These are phyloP conservation scores for Eurosta solidaginis DNA, from an alignment of 1,140 invertebrate species.

Conservation along the genomic window DNA sequence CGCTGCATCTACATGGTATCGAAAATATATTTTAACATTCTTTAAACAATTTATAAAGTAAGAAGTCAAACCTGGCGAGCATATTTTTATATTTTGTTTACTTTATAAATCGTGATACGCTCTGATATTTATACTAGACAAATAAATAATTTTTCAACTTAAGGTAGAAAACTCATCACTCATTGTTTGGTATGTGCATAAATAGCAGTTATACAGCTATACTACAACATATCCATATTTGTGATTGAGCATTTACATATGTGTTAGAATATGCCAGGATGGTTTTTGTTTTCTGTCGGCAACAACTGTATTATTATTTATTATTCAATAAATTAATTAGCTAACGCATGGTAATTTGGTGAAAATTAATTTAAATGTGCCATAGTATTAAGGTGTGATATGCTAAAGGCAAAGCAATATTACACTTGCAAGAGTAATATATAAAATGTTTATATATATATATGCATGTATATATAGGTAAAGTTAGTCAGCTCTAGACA, in stretches of 20 bases:
- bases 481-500: too few species aligned
- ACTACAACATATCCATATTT: not conserved
- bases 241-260: not conserved
- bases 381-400: not conserved
- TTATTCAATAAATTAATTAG: constrained; percentile 28
- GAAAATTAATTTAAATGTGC: constrained; percentile 23
- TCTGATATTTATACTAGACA: too few species aligned
- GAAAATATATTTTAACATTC: too few species aligned
- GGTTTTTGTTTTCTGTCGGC: not conserved
- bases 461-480: not conserved
- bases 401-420: too few species aligned
- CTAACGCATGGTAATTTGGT: not conserved
- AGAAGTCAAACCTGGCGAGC: too few species aligned
- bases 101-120: too few species aligned
- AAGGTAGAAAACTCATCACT: constrained; percentile 6
- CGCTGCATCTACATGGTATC: too few species aligned
- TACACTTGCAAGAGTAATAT: not conserved
- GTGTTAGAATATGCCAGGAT: not conserved
- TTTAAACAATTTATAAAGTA: too few species aligned
- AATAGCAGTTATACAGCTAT: not conserved
- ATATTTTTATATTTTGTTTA: too few species aligned
- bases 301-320: not conserved
- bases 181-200: not conserved
- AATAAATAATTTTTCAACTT: too few species aligned
- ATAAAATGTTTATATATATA: not conserved